Evolutionary conservation across 2,888 invertebrate genomes (phyloP).

Genomic region (Thymelicus lineola): DNA sequence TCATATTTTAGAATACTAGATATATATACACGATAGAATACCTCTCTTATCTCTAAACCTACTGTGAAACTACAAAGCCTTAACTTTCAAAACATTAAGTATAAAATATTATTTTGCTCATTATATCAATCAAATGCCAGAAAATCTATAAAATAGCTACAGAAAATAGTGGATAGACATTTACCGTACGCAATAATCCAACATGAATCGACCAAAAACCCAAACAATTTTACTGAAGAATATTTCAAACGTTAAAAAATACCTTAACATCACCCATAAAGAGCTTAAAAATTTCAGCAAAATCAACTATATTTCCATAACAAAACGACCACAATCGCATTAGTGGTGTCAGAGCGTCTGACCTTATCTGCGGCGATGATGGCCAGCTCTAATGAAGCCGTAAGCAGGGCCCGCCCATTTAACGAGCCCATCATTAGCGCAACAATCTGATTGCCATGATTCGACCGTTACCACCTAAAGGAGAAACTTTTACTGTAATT

Average conservation of each 20-base stretch:
- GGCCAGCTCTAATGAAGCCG: constrained; percentile 57
- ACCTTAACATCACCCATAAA: background rate
- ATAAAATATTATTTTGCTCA: too few relatives aligned
- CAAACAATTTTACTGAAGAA: background rate
- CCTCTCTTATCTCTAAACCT: too few relatives aligned
- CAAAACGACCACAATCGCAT: background rate
- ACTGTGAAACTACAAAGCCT: too few relatives aligned
- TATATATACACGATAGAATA: too few relatives aligned
- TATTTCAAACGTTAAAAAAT: background rate
- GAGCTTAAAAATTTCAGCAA: background rate
- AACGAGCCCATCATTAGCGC: constrained; percentile 56
- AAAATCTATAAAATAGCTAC: too few relatives aligned
- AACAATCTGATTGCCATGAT: constrained; percentile 51
- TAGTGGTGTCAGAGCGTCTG: background rate
- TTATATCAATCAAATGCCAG: too few relatives aligned
- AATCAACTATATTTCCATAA: background rate
- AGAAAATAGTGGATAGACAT: too few relatives aligned
- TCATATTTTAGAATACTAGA: too few relatives aligned
- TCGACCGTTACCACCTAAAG: constrained; percentile 42
- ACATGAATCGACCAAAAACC: background rate
- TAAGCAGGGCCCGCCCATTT: constrained; percentile 51
- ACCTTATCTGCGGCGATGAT: constrained; percentile 41
- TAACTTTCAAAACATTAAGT: too few relatives aligned
- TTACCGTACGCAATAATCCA: background rate
- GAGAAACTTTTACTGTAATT: constrained; percentile 22